These are phyloP conservation scores for Hoplias malabaricus DNA, from an alignment of 2,113 vertebrate species.

Conservation along the genomic window DNA sequence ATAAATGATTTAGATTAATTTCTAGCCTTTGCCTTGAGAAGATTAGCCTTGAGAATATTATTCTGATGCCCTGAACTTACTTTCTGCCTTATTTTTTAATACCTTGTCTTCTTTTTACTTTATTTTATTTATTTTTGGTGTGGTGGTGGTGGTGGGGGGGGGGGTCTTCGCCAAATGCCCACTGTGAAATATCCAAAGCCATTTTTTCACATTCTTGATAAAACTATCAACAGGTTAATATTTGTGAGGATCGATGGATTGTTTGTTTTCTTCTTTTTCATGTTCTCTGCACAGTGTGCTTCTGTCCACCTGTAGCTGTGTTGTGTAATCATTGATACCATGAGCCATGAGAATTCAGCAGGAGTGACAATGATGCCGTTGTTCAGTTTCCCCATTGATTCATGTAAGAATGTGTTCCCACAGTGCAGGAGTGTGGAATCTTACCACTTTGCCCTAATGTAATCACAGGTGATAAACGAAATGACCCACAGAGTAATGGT, in stretches of 20 bases:
- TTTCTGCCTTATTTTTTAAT: neutral
- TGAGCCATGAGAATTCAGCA: slow-evolving; percentile 70
- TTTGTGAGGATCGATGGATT: slow-evolving; percentile 53
- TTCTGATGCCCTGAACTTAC: neutral
- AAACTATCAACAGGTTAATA: slow-evolving; percentile 46
- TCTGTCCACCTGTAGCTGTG: slow-evolving; percentile 48
- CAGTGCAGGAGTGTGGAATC: slow-evolving; percentile 44
- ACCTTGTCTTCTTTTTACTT: neutral
- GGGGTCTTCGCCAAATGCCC: too few species aligned
- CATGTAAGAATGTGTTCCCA: slow-evolving; percentile 68
- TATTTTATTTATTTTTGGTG: too few species aligned
- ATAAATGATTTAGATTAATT: slow-evolving; percentile 22
- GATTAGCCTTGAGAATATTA: slow-evolving; percentile 3
- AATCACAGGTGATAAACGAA: slow-evolving; percentile 71
- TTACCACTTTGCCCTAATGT: slow-evolving; percentile 59
- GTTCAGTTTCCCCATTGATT: slow-evolving; percentile 62
- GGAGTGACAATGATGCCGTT: slow-evolving; percentile 73
- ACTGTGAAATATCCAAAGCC: slow-evolving; percentile 23
- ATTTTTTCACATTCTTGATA: slow-evolving; percentile 19
- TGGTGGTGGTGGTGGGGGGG: too few species aligned
- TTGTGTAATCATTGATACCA: slow-evolving; percentile 76
- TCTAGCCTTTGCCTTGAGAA: slow-evolving; percentile 4
- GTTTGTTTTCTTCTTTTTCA: slow-evolving; percentile 35
- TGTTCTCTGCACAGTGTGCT: neutral
- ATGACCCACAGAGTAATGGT: slow-evolving; percentile 59